A percentile compares a stretch with the other conserved stretches of the same genome.
These are phyloP conservation scores for Coluber constrictor DNA, from an alignment of 2,797 vertebrate genomes.

Conservation along the genomic window DNA sequence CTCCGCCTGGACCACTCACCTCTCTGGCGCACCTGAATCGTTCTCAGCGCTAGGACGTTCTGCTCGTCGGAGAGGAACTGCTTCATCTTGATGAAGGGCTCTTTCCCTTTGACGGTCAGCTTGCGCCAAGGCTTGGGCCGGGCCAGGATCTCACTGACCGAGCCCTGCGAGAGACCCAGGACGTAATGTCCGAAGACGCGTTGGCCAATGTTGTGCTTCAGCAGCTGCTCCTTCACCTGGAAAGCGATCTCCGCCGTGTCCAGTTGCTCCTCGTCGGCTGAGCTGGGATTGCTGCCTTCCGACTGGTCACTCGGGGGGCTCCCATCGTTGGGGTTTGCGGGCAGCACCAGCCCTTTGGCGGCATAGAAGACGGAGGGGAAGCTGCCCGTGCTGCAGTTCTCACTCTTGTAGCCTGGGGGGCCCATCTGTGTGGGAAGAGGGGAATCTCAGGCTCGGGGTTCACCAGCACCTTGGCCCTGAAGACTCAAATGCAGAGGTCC, in stretches of 20 bases:
- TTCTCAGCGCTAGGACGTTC: slow-evolving; percentile 94
- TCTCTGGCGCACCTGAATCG: slow-evolving; percentile 98
- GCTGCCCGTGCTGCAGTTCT: slow-evolving; percentile 67
- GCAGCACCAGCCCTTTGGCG: slow-evolving; percentile 76
- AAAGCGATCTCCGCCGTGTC: slow-evolving; percentile 96
- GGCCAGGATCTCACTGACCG: slow-evolving; percentile 96
- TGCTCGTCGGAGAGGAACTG: slow-evolving; percentile 98
- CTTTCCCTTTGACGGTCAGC: slow-evolving; percentile 97
- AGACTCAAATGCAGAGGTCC: slow-evolving; percentile 83
- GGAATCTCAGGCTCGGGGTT: slow-evolving; percentile 77
- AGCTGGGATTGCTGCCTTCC: slow-evolving; percentile 74
- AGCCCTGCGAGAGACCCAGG: slow-evolving; percentile 95
- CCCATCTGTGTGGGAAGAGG: slow-evolving; percentile 81
- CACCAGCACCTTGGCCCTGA: slow-evolving; percentile 59
- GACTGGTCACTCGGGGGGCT: slow-evolving; percentile 80
- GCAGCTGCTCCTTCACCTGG: slow-evolving; percentile 97
- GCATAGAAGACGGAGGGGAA: slow-evolving; percentile 83
- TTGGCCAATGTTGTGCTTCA: slow-evolving; percentile 98
- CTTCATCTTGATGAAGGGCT: slow-evolving; percentile 98
- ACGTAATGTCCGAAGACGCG: slow-evolving; percentile 97
- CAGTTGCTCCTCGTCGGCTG: slow-evolving; percentile 85
- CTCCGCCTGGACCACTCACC: slow-evolving; percentile 73
- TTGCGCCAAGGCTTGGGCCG: slow-evolving; percentile 98
- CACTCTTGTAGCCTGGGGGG: slow-evolving; percentile 82
- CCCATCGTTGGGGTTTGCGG: slow-evolving; percentile 69